phyloP scores from a whole-genome alignment of 2,797 vertebrate genomes.

The Remorina albescens region DNA sequence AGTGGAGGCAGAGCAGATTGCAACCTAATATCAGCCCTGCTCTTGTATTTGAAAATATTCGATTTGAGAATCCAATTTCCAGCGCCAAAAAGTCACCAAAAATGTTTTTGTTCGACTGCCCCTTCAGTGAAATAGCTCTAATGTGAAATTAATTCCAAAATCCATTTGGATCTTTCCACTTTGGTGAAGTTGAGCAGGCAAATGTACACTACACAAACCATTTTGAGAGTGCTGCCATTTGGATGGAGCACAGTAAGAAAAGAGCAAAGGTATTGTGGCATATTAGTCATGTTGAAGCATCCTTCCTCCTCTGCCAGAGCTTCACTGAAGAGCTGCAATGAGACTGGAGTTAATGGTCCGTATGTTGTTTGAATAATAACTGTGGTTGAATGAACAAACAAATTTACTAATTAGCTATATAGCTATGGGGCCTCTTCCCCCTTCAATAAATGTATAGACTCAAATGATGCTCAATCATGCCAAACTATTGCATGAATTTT shows the following conservation, averaged over 20 bases:
- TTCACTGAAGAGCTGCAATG: background rate
- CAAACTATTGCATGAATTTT: background rate
- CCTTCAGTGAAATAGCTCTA: background rate
- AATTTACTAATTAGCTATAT: background rate
- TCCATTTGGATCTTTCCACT: background rate
- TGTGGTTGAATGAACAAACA: background rate
- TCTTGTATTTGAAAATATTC: background rate
- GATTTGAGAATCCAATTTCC: background rate
- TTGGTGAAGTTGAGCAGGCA: background rate
- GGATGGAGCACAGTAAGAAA: background rate
- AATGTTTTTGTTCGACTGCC: background rate
- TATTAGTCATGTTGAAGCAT: background rate
- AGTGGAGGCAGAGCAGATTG: background rate
- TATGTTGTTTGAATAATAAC: background rate
- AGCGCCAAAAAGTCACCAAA: background rate
- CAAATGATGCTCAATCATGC: background rate
- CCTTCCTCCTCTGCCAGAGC: background rate
- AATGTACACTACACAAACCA: background rate
- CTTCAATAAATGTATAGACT: background rate
- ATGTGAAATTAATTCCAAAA: background rate
- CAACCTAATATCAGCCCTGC: background rate
- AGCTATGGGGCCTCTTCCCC: background rate
- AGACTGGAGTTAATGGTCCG: background rate
- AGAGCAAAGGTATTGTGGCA: background rate
- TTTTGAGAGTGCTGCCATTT: background rate